These are phyloP conservation scores for Pocillopora verrucosa DNA, from an alignment of 64 coral and sea anemone genomes.

Conservation along the genomic window DNA sequence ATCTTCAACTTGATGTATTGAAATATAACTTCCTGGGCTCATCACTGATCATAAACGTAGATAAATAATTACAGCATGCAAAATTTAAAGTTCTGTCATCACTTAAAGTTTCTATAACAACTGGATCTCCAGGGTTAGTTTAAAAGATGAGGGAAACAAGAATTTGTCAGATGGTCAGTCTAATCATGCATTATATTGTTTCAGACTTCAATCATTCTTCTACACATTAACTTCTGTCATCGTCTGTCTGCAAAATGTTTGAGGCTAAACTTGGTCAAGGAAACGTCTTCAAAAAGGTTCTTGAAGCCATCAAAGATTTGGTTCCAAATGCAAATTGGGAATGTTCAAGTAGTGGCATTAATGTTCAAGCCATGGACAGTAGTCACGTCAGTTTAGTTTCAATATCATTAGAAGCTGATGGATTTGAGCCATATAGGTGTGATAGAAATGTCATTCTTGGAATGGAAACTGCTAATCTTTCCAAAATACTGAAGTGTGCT, in stretches of 20 bases:
- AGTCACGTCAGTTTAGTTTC: slow-evolving; percentile 95
- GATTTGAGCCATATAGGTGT: slow-evolving; percentile 92
- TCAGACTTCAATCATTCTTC: background rate
- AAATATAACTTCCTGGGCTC: too few species aligned
- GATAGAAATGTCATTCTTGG: slow-evolving; percentile 89
- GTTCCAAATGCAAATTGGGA: slow-evolving; percentile 90
- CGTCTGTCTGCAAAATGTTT: slow-evolving; percentile 70
- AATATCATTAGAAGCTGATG: slow-evolving; percentile 60
- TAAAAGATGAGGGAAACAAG: background rate
- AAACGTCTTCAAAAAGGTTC: slow-evolving; percentile 83
- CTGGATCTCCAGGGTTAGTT: too few species aligned
- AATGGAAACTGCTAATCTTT: slow-evolving; percentile 66
- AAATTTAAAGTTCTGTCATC: too few species aligned
- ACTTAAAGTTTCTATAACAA: too few species aligned
- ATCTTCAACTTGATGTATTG: too few species aligned
- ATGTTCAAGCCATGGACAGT: slow-evolving; percentile 93
- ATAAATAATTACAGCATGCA: too few species aligned
- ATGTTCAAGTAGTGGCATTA: slow-evolving; percentile 71
- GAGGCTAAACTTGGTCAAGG: slow-evolving; percentile 91
- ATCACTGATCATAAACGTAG: too few species aligned
- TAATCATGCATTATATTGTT: background rate
- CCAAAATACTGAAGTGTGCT: slow-evolving; percentile 94
- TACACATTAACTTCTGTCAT: background rate
- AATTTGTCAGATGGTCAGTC: background rate
- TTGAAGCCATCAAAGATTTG: slow-evolving; percentile 92